Evolutionary conservation across 2,888 invertebrate species (phyloP), one percentile per base, ranked within the genome.

Genomic region (Cistogaster globosa): DNA sequence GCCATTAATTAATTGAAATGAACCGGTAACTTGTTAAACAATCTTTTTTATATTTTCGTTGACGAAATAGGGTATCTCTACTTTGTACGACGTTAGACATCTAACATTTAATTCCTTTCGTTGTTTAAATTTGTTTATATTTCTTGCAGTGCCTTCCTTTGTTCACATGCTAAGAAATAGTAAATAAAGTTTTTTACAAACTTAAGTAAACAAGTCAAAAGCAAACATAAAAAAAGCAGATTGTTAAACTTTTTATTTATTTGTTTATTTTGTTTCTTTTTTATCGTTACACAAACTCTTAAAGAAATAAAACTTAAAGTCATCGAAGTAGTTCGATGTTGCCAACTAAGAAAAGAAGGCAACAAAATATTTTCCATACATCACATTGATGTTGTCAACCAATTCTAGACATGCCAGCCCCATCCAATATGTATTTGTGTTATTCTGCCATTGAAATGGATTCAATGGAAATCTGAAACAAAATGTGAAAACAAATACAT

Each of bases 151-250:
- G 32, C 57, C 26, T 32, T 79, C 55, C 62, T 62, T 71, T 65
- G 75, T 84, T 26, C 4, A 26, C 26, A 63, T 69, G 84, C 68
- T 86, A 83, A 86, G 87, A 38, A 55, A 87, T 87, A 86, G 87
- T 82, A 86, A 88, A 88, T 87, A 89, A 88, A 89, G 87, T 88
- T n/a, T 89, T 89, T 88, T 79, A 48, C 88, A 88, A 89, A 89
- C 87, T 88, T 88, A 86, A 86, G 86, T 87, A 87, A 89, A 88
- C 88, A 87, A 87, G 82, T 84, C 20, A 87, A 72, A 74, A 71
- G 22, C 26, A 69, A 57, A 42, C 5, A 38, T 36, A 53, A 38
- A 45, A 22, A 16, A n/a, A 20, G 22, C 55, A 72, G 42, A 51
- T 55, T 51, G 1, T 67, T 53, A 14, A 51, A 22, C 20, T 53